These are phyloP conservation scores for Microtus montanus DNA, from an alignment of 2,113 vertebrate species.

Conservation along the genomic window DNA sequence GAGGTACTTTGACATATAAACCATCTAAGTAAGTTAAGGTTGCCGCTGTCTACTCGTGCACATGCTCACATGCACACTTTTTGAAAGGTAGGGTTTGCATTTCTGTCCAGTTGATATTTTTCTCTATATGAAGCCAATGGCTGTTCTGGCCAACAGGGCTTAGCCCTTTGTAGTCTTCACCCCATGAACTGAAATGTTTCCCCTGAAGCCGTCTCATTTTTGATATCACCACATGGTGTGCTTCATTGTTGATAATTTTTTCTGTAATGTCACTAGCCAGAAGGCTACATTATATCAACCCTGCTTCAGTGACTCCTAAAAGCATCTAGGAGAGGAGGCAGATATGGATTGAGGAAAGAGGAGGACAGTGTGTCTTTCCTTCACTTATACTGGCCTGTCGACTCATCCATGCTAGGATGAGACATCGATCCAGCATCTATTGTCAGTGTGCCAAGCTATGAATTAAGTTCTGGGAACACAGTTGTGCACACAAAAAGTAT, in stretches of 20 bases:
- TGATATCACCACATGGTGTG: not conserved
- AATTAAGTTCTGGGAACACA: not conserved
- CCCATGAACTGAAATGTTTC: not conserved
- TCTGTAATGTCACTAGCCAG: conserved; percentile 9
- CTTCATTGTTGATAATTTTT: not conserved
- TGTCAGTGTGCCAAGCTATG: not conserved
- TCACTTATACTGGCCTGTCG: not conserved
- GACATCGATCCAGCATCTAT: not conserved
- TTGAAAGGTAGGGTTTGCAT: not conserved
- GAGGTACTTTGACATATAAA: not conserved
- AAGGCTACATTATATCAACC: not conserved
- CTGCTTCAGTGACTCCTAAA: conserved; percentile 14
- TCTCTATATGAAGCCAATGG: not conserved
- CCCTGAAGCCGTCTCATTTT: not conserved
- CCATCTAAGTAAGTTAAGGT: not conserved
- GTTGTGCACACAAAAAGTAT: fast-evolving
- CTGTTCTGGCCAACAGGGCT: not conserved
- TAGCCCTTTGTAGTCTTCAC: not conserved
- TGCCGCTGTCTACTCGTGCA: not conserved
- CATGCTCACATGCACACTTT: no score
- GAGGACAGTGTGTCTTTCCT: not conserved
- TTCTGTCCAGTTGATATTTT: not conserved
- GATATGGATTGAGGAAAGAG: not conserved
- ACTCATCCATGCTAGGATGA: not conserved
- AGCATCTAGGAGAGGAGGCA: not conserved